Evolutionary conservation across 2,888 invertebrate species (phyloP).

Genomic region (Euplagia quadripunctaria): DNA sequence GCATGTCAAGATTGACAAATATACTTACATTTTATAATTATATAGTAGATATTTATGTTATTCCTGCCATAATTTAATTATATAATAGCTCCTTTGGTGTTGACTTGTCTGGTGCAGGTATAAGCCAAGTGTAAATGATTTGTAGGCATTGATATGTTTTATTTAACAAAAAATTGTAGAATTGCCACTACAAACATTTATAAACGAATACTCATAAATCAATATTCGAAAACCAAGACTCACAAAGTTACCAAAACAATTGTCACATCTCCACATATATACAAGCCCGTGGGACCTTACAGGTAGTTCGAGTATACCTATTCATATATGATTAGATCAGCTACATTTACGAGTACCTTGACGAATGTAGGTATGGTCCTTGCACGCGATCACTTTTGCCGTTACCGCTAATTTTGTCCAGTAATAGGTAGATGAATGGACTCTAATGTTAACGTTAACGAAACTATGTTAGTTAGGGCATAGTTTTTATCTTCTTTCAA

Average conservation of each 20-base stretch:
- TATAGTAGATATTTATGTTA: not conserved
- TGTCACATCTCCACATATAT: constrained; percentile 90
- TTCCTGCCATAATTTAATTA: not conserved
- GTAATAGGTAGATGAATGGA: too few relatives aligned
- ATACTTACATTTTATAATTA: too few relatives aligned
- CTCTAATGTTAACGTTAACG: too few relatives aligned
- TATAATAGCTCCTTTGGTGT: not conserved
- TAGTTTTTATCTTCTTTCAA: too few relatives aligned
- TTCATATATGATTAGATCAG: not conserved
- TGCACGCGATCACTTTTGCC: too few relatives aligned
- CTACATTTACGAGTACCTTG: too few relatives aligned
- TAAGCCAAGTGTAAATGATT: not conserved
- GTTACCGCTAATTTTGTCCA: too few relatives aligned
- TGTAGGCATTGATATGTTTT: not conserved
- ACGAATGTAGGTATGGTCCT: too few relatives aligned
- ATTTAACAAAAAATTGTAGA: not conserved
- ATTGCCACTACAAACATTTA: not conserved
- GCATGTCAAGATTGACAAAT: too few relatives aligned
- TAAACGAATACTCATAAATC: not conserved
- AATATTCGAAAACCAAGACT: constrained; percentile 49
- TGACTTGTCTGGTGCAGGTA: not conserved
- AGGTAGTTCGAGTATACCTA: constrained; percentile 83
- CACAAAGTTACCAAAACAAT: constrained; percentile 85
- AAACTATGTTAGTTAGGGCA: too few relatives aligned
- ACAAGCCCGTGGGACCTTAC: constrained; percentile 93